phyloP scores from a whole-genome alignment of 1,140 invertebrate species.

The Pseudobourletiella spinata region DNA sequence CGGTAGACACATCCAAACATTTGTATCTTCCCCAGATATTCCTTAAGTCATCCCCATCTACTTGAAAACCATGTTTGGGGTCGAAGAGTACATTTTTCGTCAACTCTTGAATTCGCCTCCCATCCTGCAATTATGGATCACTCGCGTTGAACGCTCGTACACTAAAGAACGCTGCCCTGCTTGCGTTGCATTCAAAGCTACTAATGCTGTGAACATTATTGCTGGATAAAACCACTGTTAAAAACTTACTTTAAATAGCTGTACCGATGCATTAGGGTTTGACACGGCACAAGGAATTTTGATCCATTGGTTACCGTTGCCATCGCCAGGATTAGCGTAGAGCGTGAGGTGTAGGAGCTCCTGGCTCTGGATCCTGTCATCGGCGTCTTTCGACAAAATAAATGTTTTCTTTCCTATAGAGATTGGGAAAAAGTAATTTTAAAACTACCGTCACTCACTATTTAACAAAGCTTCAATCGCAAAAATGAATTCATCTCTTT shows the following conservation, averaged over 20 bases:
- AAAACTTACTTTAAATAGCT: slow-evolving; percentile 1
- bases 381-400: too few species aligned
- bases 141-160: not conserved
- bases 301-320: not conserved
- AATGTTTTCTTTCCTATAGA: too few species aligned
- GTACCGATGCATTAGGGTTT: not conserved
- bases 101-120: not conserved
- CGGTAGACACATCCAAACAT: not conserved
- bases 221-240: not conserved
- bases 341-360: too few species aligned
- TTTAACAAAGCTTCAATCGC: too few species aligned
- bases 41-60: not conserved
- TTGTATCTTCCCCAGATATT: not conserved
- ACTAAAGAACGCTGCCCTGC: not conserved
- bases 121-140: not conserved
- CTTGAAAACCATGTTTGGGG: not conserved
- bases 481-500: too few species aligned
- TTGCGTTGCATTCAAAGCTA: not conserved
- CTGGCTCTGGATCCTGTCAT: too few species aligned
- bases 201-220: not conserved
- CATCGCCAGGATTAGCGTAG: too few species aligned
- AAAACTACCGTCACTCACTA: too few species aligned
- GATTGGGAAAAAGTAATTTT: too few species aligned
- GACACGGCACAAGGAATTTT: not conserved
- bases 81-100: not conserved